These are phyloP conservation scores for Allygus modestus DNA, from an alignment of 2,888 invertebrate genomes.

Conservation along the genomic window DNA sequence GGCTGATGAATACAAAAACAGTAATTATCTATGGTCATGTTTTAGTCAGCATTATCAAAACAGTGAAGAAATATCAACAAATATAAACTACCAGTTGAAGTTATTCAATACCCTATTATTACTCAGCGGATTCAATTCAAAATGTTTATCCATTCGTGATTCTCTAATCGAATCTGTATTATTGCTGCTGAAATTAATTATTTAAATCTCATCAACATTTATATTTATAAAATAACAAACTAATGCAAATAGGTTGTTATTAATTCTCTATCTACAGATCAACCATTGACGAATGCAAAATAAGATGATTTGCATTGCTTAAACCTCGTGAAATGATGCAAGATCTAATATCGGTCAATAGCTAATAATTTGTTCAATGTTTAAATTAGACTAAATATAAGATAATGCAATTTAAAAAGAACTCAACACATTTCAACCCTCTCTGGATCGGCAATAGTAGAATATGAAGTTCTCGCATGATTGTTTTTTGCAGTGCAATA, in stretches of 20 bases:
- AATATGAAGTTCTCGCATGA: not conserved
- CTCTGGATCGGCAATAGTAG: not conserved
- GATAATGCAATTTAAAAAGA: too few relatives aligned
- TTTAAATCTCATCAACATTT: not conserved
- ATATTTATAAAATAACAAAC: too few relatives aligned
- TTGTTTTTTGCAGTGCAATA: slow-evolving; percentile 9
- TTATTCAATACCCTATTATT: not conserved
- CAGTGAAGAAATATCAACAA: not conserved
- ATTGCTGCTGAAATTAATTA: not conserved
- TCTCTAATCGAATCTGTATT: not conserved
- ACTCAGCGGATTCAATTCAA: not conserved
- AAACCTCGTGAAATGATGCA: too few relatives aligned
- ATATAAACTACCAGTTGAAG: not conserved
- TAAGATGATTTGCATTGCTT: too few relatives aligned
- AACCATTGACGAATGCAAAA: too few relatives aligned
- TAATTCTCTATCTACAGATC: too few relatives aligned
- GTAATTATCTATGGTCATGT: not conserved
- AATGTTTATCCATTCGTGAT: slow-evolving; percentile 10
- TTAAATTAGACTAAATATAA: too few relatives aligned
- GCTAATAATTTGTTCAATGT: too few relatives aligned
- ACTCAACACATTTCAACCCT: too few relatives aligned
- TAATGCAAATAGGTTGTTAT: too few relatives aligned
- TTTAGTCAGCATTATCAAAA: not conserved
- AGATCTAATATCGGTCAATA: too few relatives aligned
- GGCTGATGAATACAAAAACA: not conserved